phyloP scores from a whole-genome alignment of 2,113 vertebrate species.

The Hypomesus transpacificus region DNA sequence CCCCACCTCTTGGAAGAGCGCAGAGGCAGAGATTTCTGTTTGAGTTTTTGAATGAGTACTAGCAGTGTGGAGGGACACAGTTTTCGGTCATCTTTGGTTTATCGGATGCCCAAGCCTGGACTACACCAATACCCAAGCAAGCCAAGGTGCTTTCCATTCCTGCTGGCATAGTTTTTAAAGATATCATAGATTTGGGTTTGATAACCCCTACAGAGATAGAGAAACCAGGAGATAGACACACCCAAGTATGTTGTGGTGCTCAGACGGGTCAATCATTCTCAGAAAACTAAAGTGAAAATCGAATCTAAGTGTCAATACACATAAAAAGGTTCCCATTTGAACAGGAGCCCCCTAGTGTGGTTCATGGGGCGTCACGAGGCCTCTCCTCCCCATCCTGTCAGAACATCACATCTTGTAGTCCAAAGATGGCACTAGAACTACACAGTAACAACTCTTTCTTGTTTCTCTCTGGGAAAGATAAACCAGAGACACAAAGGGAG shows the following conservation, averaged over 20 bases:
- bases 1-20: too few relatives aligned
- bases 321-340: not conserved
- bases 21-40: too few relatives aligned
- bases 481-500: constrained; percentile 4
- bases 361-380: constrained; percentile 15
- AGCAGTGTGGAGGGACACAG: too few relatives aligned
- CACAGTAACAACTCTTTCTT: constrained; percentile 29
- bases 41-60: too few relatives aligned
- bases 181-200: not conserved
- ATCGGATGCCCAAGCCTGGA: too few relatives aligned
- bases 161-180: not conserved
- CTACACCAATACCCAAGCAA: not conserved
- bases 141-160: not conserved
- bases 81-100: too few relatives aligned
- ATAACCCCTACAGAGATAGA: not conserved
- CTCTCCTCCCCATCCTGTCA: constrained; percentile 19
- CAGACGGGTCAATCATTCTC: constrained; percentile 35
- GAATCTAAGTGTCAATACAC: constrained; percentile 16
- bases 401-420: constrained; percentile 32
- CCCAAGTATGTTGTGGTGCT: constrained; percentile 4
- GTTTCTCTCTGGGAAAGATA: not conserved
- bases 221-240: not conserved
- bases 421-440: constrained; percentile 59
- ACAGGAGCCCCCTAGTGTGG: constrained; percentile 28
- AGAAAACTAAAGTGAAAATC: constrained; percentile 35